Base-by-base conservation (phyloP, 2,113 vertebrate genomes). In the Butorides virescens region DNA sequence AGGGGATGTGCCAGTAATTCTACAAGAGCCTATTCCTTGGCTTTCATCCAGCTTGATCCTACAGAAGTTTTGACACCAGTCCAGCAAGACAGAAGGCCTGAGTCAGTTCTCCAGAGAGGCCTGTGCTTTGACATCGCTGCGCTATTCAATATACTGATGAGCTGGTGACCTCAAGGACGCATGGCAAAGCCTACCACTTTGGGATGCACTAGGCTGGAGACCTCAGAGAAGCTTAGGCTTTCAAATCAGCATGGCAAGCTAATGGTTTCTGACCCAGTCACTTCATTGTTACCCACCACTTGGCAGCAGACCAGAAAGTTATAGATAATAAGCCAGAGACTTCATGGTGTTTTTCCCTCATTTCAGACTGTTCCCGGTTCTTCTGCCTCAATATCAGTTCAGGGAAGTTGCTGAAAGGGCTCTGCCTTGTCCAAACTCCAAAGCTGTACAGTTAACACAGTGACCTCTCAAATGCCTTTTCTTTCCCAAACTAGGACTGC, bases 71-170 rank as follows among this genome's bases (percentile, higher is more conserved):
- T 97, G 97, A 94, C 95, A 95, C 39, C 39, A 92, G 94, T 97
- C 97, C 96, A 97, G 96, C 86, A 84, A 97, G 95, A 94, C 96
- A 97, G 97, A 97, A 96, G 95, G 96, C 95, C 97, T 95, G 92
- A 97, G 94, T 96, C 97, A 95, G 92, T 96, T 93, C 83, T 91
- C 86, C 83, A 92, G 91, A 91, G 88, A 96, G 95, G 83, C 53
- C 94, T 88, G 59, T 95, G 95, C 95, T 94, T 94, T 95, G 94
- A 96, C 95, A 96, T 94, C 93, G 93, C 62, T n/a, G 62, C 0
- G 2, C 61, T 56, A 42, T 89, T 88, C 88, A 89, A 53, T 91
- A 49, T 15, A 67, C 76, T 70, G 92, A 96, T 88, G 79, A 89
- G 91, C 68, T 94, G 83, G 79, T 89, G 86, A 75, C 92, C 90